These are phyloP conservation scores for Drosophila bocqueti DNA, from an alignment of 1,140 invertebrate species.

Conservation along the genomic window DNA sequence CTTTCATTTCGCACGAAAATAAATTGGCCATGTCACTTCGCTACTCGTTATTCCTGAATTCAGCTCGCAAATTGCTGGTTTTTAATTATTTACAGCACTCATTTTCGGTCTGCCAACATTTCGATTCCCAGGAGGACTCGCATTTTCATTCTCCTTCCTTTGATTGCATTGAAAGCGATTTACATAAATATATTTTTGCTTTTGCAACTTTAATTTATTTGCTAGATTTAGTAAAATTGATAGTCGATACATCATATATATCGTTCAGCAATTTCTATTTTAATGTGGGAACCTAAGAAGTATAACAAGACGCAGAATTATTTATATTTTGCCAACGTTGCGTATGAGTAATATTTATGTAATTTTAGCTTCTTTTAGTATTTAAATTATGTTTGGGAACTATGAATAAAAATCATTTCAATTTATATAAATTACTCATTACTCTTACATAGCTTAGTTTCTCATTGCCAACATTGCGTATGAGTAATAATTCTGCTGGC, in stretches of 20 bases:
- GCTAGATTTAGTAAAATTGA: neutral
- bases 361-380: neutral
- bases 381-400: neutral
- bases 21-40: conserved; percentile 37
- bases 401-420: neutral
- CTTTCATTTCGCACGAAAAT: conserved; percentile 16
- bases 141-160: conserved; percentile 22
- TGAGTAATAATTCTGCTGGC: neutral
- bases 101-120: conserved; percentile 11
- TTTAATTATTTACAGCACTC: conserved; percentile 41
- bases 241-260: no score
- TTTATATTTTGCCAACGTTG: neutral
- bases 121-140: neutral
- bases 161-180: conserved; percentile 2
- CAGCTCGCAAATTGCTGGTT: conserved; percentile 11
- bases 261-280: neutral
- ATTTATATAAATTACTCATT: neutral
- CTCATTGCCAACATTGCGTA: neutral
- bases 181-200: conserved; percentile 17
- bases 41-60: conserved; percentile 27
- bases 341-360: neutral
- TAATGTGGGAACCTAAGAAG: neutral
- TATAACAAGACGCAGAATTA: neutral
- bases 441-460: neutral
- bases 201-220: conserved; percentile 5